phyloP scores from a whole-genome alignment of 2,888 invertebrate species.

The Philereme vetulata region DNA sequence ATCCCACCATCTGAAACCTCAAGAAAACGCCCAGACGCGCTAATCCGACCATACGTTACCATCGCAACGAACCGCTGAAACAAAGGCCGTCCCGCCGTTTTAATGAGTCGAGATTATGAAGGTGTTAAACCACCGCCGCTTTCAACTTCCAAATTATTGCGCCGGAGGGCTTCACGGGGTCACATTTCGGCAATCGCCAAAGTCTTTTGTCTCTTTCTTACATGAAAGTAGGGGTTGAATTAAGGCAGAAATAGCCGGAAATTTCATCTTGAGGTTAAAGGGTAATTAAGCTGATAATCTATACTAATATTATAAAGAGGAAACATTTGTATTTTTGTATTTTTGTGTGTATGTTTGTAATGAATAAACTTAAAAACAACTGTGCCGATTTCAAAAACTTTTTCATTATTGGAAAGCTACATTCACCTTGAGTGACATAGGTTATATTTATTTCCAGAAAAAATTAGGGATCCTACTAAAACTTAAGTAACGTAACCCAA shows the following conservation, averaged over 20 bases:
- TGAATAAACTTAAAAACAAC: too few species aligned
- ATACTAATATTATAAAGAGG: too few species aligned
- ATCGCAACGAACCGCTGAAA: constrained; percentile 79
- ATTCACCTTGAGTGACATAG: too few species aligned
- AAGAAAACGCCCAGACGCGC: constrained; percentile 56
- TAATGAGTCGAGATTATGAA: constrained; percentile 83
- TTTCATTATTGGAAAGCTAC: too few species aligned
- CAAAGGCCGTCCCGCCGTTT: constrained; percentile 78
- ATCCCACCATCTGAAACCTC: constrained; percentile 5
- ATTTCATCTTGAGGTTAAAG: too few species aligned
- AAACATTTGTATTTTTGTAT: too few species aligned
- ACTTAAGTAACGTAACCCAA: too few species aligned
- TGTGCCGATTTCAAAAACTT: too few species aligned
- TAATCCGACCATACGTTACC: constrained; percentile 81
- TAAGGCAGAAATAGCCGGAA: not conserved
- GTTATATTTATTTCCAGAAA: too few species aligned
- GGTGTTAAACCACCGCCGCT: constrained; percentile 80
- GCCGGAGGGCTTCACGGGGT: constrained; percentile 72
- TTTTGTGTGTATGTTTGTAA: too few species aligned
- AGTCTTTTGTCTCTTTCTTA: constrained; percentile 37
- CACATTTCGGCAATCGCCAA: constrained; percentile 75
- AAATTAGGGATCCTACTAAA: too few species aligned
- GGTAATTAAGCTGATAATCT: too few species aligned
- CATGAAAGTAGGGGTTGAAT: constrained; percentile 13
- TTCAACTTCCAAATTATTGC: constrained; percentile 81